Evolutionary conservation across 2,888 invertebrate species (phyloP), one percentile per base, ranked within the genome.

Genomic region (Yponomeuta cagnagella): DNA sequence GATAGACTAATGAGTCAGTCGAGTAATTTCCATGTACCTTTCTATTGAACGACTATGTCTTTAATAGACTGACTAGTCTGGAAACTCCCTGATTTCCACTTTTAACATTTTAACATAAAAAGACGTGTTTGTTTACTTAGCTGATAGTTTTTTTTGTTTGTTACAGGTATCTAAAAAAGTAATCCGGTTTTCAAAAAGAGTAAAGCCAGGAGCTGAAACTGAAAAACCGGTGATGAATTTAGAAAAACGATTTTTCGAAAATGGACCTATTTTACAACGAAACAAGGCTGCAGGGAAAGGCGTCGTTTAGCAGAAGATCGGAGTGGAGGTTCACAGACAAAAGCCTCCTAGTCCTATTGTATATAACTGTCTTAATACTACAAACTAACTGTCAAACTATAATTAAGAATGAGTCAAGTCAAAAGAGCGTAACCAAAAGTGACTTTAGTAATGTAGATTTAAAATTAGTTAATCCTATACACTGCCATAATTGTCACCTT

Each of bases 401-500:
- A 75, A 75, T 81, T 74, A 74, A 74, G 71, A 78, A 79, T 73
- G 77, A 80, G 72, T 77, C 79, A 74, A 88, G 84, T 82, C 81
- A 83, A 75, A 74, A 80, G 76, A 85, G 80, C 78, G 74, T 77
- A 83, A 87, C 86, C 86, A 87, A 89, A 88, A 82, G 77, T 77
- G 77, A 80, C 76, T 58, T 76, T 72, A 80, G 82, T 75, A 80
- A 80, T 78, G 74, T 88, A 88, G 87, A 82, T 70, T 58, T 70
- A 82, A 81, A 76, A 85, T 87, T 78, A 78, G 74, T 90, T 90
- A 85, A 85, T 78, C 78, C 79, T 85, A 89, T 79, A 77, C 77
- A 83, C 79, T 91, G 92, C 91, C 92, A 91, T 92, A 91, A 79
- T 78, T 90, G 90, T 89, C 81, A 82, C 78, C 81, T 74, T 86